phyloP scores from a whole-genome alignment of 53 echinoderm and acorn worm genomes.

The Glandiceps talaboti region DNA sequence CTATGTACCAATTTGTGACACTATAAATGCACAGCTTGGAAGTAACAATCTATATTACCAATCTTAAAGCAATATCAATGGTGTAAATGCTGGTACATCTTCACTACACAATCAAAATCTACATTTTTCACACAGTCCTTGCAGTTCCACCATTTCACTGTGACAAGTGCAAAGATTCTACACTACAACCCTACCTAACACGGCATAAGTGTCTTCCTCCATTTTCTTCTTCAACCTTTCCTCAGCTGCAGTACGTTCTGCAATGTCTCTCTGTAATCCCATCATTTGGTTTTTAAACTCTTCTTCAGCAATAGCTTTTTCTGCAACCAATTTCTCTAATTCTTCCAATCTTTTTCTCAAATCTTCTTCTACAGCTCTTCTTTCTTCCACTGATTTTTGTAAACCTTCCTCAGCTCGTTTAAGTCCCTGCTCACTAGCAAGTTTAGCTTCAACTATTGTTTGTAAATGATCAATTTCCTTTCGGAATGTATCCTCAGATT shows the following conservation, averaged over 20 bases:
- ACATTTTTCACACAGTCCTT: no score
- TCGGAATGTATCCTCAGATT: neutral
- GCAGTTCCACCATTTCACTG: no score
- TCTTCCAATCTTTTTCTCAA: neutral
- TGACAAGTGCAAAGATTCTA: no score
- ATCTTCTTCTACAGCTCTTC: neutral
- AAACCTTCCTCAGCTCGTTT: neutral
- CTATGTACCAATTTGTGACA: no score
- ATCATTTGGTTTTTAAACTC: constrained; percentile 53
- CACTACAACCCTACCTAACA: constrained; percentile 52
- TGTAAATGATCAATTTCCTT: neutral
- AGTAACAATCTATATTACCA: no score
- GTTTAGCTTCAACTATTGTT: neutral
- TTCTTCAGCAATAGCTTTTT: constrained; percentile 37
- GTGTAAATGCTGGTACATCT: no score
- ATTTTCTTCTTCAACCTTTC: constrained; percentile 45
- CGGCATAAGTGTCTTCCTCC: constrained; percentile 33
- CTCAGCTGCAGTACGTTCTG: constrained; percentile 45
- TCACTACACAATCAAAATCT: no score
- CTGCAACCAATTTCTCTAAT: constrained; percentile 39
- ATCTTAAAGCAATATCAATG: no score
- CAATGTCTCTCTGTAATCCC: constrained; percentile 60
- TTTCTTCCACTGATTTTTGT: neutral
- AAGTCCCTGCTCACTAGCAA: neutral
- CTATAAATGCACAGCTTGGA: no score